Evolutionary conservation across 2,113 vertebrate genomes (phyloP), one percentile per base, ranked within the genome.

Genomic region (Ptychochromis oligacanthus): DNA sequence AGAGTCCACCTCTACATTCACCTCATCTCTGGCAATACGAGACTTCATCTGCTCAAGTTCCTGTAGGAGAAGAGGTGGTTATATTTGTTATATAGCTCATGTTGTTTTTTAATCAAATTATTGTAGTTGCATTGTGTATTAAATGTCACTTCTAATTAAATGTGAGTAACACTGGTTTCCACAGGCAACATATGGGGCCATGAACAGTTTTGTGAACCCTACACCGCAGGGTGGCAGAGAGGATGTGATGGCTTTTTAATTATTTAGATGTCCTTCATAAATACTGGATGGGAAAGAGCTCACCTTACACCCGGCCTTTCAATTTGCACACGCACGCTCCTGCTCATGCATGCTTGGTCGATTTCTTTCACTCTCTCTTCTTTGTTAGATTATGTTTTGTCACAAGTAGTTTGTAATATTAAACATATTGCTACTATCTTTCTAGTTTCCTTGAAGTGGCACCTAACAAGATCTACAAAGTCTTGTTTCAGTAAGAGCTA

Each of bases 1-100:
- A 1, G 94, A 93, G 58, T 96, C 95, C 86, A 96, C 95, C 84
- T 96, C 95, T 82, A 97, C 96, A 1, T 91, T 96, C 46, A 97
- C 93, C 67, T 96, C 94, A 14, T 96, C 95, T 46, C 85, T 91
- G 75, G 95, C 92, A 10, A 96, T 85, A 22, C 94, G 95, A 40
- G 93, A 92, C 78, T 85, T 94, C 91, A 96, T 83, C 65, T 93
- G 92, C 34, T 95, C 95, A 5, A 96, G 20, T 82, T 97, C 96
- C 96, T 97, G 82, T 36, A 75, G 22, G 28, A 12, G 2, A 15
- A 65, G 2, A 46, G 34, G 40, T 3, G 11, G 5, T 55, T 54
- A 7, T 5, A 38, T 22, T 22, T 5, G 15, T 72, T 22, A 49
- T 34, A 15, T 72, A 58, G 6, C 79, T 75, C 52, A 59, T 20